phyloP scores from a whole-genome alignment of 2,888 invertebrate genomes.

The Aleiodes testaceus region DNA sequence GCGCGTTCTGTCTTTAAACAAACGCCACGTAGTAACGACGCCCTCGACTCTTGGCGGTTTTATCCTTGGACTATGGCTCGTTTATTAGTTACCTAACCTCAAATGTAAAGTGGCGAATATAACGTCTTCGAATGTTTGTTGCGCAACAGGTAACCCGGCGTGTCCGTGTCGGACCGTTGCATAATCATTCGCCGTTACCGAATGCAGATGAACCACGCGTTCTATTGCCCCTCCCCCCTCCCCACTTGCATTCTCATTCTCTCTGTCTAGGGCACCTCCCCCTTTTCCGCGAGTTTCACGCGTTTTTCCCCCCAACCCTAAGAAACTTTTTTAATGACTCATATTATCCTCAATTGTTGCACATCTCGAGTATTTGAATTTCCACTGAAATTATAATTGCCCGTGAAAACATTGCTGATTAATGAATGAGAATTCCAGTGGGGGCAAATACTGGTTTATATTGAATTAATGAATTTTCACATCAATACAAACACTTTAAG shows the following conservation, averaged over 20 bases:
- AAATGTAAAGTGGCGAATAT: conserved; percentile 68
- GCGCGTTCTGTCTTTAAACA: conserved; percentile 26
- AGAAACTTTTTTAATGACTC: conserved; percentile 36
- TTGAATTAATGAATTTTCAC: no score
- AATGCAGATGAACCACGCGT: conserved; percentile 51
- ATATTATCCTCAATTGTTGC: no score
- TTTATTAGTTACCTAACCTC: conserved; percentile 71
- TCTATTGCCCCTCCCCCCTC: conserved; percentile 30
- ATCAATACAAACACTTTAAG: no score
- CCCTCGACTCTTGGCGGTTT: conserved; percentile 39
- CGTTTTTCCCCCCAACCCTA: conserved; percentile 5
- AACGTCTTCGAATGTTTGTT: conserved; percentile 58
- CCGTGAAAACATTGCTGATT: no score
- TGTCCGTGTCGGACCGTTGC: conserved; percentile 48
- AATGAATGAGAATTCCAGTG: no score
- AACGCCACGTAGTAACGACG: conserved; percentile 29
- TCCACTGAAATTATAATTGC: no score
- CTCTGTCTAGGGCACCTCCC: no score
- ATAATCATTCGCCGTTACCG: conserved; percentile 51
- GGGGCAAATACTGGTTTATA: no score
- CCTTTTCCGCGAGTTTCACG: no score
- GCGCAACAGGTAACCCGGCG: conserved; percentile 66
- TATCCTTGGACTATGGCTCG: conserved; percentile 70
- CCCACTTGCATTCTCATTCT: neutral
- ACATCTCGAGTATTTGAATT: no score